Evolutionary conservation across 1,140 invertebrate genomes (phyloP).

Genomic region (Penaeus indicus): DNA sequence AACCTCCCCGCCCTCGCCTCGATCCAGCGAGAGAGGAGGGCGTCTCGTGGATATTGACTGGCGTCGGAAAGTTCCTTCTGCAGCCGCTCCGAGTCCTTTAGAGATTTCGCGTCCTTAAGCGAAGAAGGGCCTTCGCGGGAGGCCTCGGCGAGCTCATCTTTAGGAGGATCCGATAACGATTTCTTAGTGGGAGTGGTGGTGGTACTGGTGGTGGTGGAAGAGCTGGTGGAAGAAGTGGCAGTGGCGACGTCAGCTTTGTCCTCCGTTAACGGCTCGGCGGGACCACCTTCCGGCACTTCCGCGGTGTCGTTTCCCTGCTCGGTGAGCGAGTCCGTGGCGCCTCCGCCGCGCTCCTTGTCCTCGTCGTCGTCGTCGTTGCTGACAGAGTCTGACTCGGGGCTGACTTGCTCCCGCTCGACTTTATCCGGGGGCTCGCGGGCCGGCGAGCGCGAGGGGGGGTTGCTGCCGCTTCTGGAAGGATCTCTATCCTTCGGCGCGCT

Average conservation of each 20-base stretch:
- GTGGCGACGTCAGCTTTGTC: neutral
- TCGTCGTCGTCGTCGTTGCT: neutral
- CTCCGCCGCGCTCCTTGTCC: neutral
- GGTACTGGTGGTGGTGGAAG: neutral
- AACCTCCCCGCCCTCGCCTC: conserved; percentile 39
- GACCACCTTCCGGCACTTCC: neutral
- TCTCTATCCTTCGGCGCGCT: conserved; percentile 7
- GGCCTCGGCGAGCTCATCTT: no score
- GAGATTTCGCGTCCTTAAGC: conserved; percentile 20
- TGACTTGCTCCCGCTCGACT: neutral
- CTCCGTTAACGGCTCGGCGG: neutral
- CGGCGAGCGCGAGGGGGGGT: conserved; percentile 36
- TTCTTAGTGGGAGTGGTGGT: conserved; percentile 8
- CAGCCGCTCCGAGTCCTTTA: conserved; percentile 11
- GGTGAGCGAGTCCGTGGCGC: neutral
- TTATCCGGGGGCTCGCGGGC: conserved; percentile 46
- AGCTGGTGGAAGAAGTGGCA: neutral
- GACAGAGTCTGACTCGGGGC: neutral
- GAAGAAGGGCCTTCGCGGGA: neutral
- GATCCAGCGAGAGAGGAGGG: conserved; percentile 55
- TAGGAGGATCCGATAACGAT: neutral
- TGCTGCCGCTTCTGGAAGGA: conserved; percentile 4
- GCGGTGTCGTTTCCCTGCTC: neutral
- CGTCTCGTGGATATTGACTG: conserved; percentile 41
- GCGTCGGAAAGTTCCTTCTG: conserved; percentile 30